Base-by-base conservation (phyloP, 1,140 invertebrate species). In the Brachionus sp. region DNA sequence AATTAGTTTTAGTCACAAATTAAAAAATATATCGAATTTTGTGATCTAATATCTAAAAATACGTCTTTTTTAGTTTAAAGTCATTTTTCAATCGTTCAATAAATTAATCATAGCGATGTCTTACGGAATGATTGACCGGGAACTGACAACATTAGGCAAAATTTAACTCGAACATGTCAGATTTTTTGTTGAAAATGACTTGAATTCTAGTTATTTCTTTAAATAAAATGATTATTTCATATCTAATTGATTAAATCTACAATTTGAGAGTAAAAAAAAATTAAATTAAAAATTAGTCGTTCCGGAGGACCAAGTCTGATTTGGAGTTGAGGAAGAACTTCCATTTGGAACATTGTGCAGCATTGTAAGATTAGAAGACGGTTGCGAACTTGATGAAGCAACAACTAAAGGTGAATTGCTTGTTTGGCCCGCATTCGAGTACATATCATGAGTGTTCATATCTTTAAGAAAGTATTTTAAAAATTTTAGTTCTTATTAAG, bases 381-480 rank as follows among this genome's bases (percentile, higher is more conserved):
- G 7, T 39, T 70, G 66, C 16, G 66, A 37, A 70, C 35, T 33
- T n/a, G 33, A 37, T 9, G 66, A 70, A 70, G 35, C 33, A 33
- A 29, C 64, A 57, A 57, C 50, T 57, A 57, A 23, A 1, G 64
- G 64, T 23, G 64, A 33, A 39, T n/a, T 37, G 16, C 33, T 70
- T 39, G 66, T 70, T 33, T 70, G 66, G 4, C 39, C 39, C 6
- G 70, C 5, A 46, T 44, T 46, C 3, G 42, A 23, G 25, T 75
- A 75, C 23, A 75, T 75, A 50, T 75, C 70, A 75, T 75, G 70
- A 23, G 25, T 12, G 23, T 50, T 75, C 70, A 75, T 75, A 44
- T 75, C 66, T 70, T 37, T 39, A 42, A 23, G 16, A 16, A 57
- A 57, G 6, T 19, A 70, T 39, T 37, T 70, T 57, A 7, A 4